Evolutionary conservation across 2,797 vertebrate species (phyloP).

Genomic region (Danio aesculapii): DNA sequence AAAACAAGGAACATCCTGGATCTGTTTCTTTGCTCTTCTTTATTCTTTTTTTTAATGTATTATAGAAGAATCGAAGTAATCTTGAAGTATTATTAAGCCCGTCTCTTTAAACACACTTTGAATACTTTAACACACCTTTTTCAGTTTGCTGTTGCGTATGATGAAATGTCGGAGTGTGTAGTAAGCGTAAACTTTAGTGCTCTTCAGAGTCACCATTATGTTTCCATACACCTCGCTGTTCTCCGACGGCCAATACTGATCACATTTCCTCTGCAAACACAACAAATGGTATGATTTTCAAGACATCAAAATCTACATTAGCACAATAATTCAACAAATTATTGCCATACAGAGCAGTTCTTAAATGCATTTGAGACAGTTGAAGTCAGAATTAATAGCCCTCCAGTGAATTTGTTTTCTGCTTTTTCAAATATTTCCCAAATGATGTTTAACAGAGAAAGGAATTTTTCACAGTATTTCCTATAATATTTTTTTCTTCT

Average conservation of each 20-base stretch:
- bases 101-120: not conserved
- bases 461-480: too few species aligned
- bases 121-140: slow-evolving; percentile 82
- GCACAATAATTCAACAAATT: not conserved
- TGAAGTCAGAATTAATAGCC: too few species aligned
- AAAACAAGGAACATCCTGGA: too few species aligned
- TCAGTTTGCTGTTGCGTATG: slow-evolving; percentile 93
- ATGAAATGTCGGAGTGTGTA: slow-evolving; percentile 94
- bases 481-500: too few species aligned
- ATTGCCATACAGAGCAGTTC: not conserved
- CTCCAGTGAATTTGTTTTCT: too few species aligned
- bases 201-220: slow-evolving; percentile 94
- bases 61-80: too few species aligned
- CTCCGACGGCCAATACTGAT: slow-evolving; percentile 98
- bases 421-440: too few species aligned
- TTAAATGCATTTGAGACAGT: too few species aligned
- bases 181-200: slow-evolving; percentile 94
- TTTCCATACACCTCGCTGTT: slow-evolving; percentile 96
- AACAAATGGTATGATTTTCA: slow-evolving; percentile 24
- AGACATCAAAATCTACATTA: not conserved
- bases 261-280: slow-evolving; percentile 91
- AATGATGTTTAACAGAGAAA: too few species aligned
- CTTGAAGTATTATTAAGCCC: too few species aligned
- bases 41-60: too few species aligned
- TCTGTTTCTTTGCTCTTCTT: too few species aligned